Base-by-base conservation (phyloP, 2,888 invertebrate species). In the Lasius fuliginosus region DNA sequence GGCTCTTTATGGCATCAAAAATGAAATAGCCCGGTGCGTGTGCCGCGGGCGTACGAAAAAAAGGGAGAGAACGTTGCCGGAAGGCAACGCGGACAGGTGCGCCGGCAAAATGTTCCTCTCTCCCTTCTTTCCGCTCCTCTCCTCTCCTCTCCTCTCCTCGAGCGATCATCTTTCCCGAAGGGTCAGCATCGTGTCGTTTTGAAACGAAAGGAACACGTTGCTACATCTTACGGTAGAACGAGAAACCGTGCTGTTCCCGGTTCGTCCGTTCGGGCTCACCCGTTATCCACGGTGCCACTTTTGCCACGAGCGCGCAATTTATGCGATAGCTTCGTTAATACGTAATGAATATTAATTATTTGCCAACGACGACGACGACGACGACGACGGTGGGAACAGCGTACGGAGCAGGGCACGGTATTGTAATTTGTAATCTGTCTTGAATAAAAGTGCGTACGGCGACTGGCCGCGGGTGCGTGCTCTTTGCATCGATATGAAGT, bases 341-440 rank as follows among this genome's bases (percentile, higher is more conserved):
- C 92, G 93, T 94, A 93, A 95, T 95, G 94, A 95, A 94, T 94
- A 94, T 94, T 94, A 94, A 94, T 94, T 94, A 94, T 94, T 93
- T 92, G 92, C 91, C 92, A 90, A 92, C 90, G 89, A 89, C 42
- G 30, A 40, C 49, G 60, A 42, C 30, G 58, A 6, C 23, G 56
- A n/a, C 53, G 23, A 5, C 53, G 18, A 1, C 33, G 30, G 30
- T 30, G 60, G 65, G 33, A 27, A 23, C 64, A n/a, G 33, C 74
- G 27, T n/a, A 23, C 30, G 42, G 30, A 12, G 56, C 23, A 27
- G 77, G n/a, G 27, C 86, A 85, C 84, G 87, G 90, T 92, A 92
- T 90, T 92, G 92, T 93, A 93, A 94, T 94, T 94, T 94, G 93
- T 93, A 94, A 94, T 94, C 91, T 90, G 88, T 87, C 91, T 23